Base-by-base conservation (phyloP, 23 tunicate genomes). In the Clavelina lepadiformis region DNA sequence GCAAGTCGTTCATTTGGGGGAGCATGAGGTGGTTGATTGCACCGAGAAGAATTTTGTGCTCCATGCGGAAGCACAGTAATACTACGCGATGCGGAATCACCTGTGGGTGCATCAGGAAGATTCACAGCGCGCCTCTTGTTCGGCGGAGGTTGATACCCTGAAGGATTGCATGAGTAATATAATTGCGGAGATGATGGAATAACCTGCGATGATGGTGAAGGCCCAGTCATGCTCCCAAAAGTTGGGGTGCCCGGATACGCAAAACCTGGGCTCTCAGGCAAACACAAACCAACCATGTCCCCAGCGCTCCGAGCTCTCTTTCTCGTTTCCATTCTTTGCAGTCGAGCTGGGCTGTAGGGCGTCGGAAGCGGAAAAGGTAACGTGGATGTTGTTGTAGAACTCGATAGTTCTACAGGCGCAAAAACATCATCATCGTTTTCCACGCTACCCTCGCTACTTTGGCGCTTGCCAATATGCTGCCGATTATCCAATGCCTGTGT, bases 281-380 rank as follows among this genome's bases (percentile, higher is more conserved):
- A 46, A 47, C 34, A 66, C 5, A 65, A 23, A 5, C 46, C 38
- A 7, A 55, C 49, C 75, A 78, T 67, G 23, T 78, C 84, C 3
- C 84, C 84, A 1, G 84, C 84, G 57, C 84, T 78, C 19, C 58
- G 74, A 2, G 84, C 84, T 58, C 84, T 47, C 59, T 78, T 78
- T 30, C 84, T 59, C 2, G 72, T 28, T 28, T 66, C 56, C 15
- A 46, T 46, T 26, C 28, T 6, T 25, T 66, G 72, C 57, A 66
- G 8, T 35, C 51, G n/a, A 18, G 68, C 11, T 8, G 68, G 50
- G 30, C 68, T 63, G 50, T 22, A 63, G 5, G 68, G 68, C 20
- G 23, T 34, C 23, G 68, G 51, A 8, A 58, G 31, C 15, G 6
- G 65, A 4, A 26, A 26, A 28, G 7, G 38, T 5, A 58, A 4